These are phyloP conservation scores for Scylla paramamosain DNA, from an alignment of 1,140 invertebrate species.

Conservation along the genomic window DNA sequence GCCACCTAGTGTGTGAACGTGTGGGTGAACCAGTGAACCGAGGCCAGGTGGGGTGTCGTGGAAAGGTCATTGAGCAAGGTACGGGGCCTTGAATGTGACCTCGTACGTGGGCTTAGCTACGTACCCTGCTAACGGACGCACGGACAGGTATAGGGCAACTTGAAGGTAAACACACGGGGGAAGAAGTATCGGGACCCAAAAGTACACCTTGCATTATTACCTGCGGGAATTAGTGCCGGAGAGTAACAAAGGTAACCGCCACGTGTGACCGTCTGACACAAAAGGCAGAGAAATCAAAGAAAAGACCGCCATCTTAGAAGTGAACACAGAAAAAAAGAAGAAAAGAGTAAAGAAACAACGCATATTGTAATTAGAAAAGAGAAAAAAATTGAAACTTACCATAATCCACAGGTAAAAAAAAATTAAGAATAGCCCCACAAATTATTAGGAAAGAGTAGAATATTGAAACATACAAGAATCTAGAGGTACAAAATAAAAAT, in stretches of 20 bases:
- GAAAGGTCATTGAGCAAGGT: neutral
- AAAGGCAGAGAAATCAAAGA: no score
- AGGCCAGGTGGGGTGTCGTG: neutral
- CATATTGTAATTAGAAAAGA: neutral
- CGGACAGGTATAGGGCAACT: neutral
- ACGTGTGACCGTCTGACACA: no score
- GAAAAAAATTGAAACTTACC: neutral
- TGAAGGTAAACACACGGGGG: neutral
- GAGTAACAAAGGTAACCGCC: no score
- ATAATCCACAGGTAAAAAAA: neutral
- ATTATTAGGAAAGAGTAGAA: no score
- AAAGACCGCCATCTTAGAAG: no score
- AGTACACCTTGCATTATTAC: neutral
- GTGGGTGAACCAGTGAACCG: neutral
- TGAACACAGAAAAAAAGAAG: neutral
- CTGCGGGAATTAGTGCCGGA: neutral
- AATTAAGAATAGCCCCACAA: neutral
- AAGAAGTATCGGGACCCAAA: neutral
- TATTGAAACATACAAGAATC: no score
- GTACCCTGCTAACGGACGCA: neutral
- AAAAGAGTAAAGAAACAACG: neutral
- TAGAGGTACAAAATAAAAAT: no score
- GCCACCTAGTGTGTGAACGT: neutral
- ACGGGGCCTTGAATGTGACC: neutral
- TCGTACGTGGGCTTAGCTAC: neutral